Base-by-base conservation (phyloP, 2,797 vertebrate species). In the Hipposideros larvatus region DNA sequence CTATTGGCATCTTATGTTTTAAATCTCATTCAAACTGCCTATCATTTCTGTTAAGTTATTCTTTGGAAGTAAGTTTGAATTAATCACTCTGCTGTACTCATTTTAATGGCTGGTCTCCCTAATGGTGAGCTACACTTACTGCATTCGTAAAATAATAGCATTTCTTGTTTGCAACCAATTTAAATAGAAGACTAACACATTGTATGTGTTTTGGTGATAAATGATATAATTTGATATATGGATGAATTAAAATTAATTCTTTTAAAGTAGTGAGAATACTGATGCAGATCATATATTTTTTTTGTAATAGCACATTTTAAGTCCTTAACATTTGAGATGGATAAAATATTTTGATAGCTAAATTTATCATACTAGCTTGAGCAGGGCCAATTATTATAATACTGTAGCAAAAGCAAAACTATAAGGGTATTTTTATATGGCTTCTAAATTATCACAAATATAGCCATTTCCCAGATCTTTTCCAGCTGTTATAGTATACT, bases 1-100 rank as follows among this genome's bases (percentile, higher is more conserved):
- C 48, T 83, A 83, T 74, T 53, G 9, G 21, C 26, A 84, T 96
- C 28, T 61, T 61, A 37, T 51, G 26, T 75, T 91, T 80, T 77
- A 85, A 86, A 65, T 80, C 61, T 77, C 22, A 68, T 86, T 80
- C 53, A 77, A 85, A 70, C 43, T 91, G 21, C 28, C 13, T 84
- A 13, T 87, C 31, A 63, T 93, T 95, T 91, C 59, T 79, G 65
- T 21, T 53, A 88, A 66, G 55, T 89, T 70, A 57, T 65, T 87
- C 37, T 88, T 91, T 85, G 78, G 22, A 85, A 96, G 55, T 93
- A 71, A 82, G 34, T 86, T 84, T 84, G 26, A 87, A 87, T 93
- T 84, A 87, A 92, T 83, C 79, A 61, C 82, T 86, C 43, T 65
- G 4, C 37, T 75, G 10, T 89, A 63, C 66, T 91, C 46, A 65